Conservation (phyloP, 2,888 invertebrate genomes). For the Chironomus riparius region DNA sequence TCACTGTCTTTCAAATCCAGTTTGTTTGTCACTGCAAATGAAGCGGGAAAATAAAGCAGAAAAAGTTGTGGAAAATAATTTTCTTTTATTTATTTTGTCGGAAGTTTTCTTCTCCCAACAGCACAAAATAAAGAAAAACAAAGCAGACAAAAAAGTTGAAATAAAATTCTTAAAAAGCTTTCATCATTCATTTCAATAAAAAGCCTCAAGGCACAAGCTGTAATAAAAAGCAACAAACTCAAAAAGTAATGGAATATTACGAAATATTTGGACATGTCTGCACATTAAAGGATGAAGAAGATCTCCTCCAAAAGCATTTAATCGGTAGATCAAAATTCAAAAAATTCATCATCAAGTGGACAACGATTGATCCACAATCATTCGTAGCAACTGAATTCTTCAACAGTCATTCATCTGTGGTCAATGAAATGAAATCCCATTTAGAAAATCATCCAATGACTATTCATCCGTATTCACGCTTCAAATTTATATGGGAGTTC, state of each 20-base stretch:
- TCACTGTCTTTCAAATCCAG: too few relatives aligned
- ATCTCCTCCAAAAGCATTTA: neutral
- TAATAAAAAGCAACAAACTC: too few relatives aligned
- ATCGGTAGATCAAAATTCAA: neutral
- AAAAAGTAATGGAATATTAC: neutral
- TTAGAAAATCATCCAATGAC: neutral
- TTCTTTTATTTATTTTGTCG: too few relatives aligned
- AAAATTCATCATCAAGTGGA: neutral
- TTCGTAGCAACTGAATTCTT: neutral
- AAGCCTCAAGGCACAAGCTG: too few relatives aligned
- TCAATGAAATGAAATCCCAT: slow-evolving; percentile 10
- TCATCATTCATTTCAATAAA: too few relatives aligned
- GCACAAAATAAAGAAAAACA: too few relatives aligned
- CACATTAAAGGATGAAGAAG: neutral
- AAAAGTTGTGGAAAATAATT: too few relatives aligned
- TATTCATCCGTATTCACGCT: slow-evolving; percentile 19
- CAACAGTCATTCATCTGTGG: slow-evolving; percentile 6
- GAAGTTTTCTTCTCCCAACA: too few relatives aligned
- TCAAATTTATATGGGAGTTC: neutral
- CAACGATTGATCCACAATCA: slow-evolving; percentile 7
- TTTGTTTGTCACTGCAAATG: too few relatives aligned
- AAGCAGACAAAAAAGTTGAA: too few relatives aligned
- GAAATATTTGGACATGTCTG: slow-evolving; percentile 8
- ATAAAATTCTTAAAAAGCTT: too few relatives aligned
- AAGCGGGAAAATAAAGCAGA: too few relatives aligned